Base-by-base conservation (phyloP, 1,140 invertebrate genomes). In the Drosophila baimaii region DNA sequence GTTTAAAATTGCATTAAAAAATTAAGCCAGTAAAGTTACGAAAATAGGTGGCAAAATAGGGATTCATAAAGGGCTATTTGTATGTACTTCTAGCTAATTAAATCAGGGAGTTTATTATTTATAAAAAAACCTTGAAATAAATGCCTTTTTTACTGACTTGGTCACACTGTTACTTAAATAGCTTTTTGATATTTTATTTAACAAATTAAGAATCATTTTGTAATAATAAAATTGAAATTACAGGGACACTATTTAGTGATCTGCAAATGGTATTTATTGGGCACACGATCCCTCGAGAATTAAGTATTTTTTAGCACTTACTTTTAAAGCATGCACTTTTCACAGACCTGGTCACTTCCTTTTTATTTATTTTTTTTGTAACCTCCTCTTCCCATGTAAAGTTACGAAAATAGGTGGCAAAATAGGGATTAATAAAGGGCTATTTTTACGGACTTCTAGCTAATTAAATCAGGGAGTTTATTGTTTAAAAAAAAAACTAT, bases 311-410 rank as follows among this genome's bases (percentile, higher is more conserved):
- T n/a, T n/a, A n/a, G n/a, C n/a, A n/a, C n/a, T n/a, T n/a, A n/a
- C n/a, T n/a, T n/a, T n/a, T n/a, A n/a, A n/a, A n/a, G n/a, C n/a
- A 9, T 21, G 23, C 0, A 8, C 19, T 39, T 29, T 12, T 2
- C 13, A 1, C 23, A 9, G 17, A 29, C 54, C n/a, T 63, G 54
- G 25, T 31, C 54, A 59, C 25, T 9, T 61, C 39, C 21, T 17
- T 23, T 63, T 9, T n/a, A 19, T 21, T 17, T 12, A 8, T 29
- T 8, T 5, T 4, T 47, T 9, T n/a, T 0, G 1, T 10, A 29
- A 19, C 25, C 25, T 12, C n/a, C 41, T 63, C 0, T 31, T 27
- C n/a, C 19, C 41, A 27, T 61, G 31, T 33, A 4, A 5, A 27
- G n/a, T 47, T 10, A 27, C 2, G 15, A 17, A 47, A 2, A 17